Conservation (phyloP, 2,797 vertebrate species). For the Sarcophilus harrisii region DNA sequence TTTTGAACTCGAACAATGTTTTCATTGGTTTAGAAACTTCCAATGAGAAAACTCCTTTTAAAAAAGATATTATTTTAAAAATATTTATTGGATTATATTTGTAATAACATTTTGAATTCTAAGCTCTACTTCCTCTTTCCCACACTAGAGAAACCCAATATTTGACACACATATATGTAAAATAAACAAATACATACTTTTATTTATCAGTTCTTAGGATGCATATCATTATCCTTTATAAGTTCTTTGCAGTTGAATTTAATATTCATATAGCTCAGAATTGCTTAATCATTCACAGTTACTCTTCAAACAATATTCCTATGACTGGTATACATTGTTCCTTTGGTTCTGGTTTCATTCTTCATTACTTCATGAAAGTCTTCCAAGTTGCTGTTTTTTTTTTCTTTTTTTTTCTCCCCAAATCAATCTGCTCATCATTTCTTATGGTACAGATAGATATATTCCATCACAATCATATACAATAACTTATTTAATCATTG, state of each 20-base stretch:
- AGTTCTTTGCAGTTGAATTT: neutral
- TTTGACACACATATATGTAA: neutral
- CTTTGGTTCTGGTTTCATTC: neutral
- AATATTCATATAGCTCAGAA: neutral
- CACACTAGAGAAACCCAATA: neutral
- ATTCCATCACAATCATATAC: neutral
- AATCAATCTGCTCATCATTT: neutral
- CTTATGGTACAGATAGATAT: neutral
- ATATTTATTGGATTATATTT: neutral
- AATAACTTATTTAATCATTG: neutral
- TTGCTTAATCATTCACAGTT: neutral
- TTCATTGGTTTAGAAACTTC: neutral
- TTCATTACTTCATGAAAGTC: neutral
- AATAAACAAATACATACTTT: neutral
- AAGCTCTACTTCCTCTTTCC: neutral
- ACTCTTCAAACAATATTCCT: neutral
- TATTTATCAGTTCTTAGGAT: neutral
- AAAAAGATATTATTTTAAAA: neutral
- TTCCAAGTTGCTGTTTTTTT: neutral
- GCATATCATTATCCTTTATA: neutral
- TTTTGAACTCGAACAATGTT: neutral
- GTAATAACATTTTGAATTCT: neutral
- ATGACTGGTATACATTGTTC: neutral
- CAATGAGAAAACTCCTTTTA: neutral
- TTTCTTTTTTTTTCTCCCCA: neutral